Percentiles rank a stretch among this genome's conserved stretches.
These are phyloP conservation scores for Halichoerus grypus DNA, from an alignment of 2,113 vertebrate species.

Conservation along the genomic window DNA sequence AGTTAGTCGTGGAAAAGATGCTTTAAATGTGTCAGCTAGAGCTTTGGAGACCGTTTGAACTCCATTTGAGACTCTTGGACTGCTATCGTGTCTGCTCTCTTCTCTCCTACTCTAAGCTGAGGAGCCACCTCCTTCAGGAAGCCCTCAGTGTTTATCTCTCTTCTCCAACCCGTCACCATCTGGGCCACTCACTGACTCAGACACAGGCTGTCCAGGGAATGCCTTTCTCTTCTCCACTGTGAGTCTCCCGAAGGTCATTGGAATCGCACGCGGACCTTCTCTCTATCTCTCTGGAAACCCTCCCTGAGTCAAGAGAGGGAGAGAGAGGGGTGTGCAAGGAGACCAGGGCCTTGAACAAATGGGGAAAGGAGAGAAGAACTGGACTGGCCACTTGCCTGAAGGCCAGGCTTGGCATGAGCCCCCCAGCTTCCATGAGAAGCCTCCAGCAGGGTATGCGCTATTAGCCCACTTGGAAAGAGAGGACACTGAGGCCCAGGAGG, in stretches of 20 bases:
- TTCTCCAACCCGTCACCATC: accelerated
- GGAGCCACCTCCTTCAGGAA: background rate
- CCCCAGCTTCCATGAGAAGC: accelerated
- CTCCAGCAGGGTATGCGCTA: accelerated
- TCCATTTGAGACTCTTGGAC: accelerated
- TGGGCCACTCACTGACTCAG: background rate
- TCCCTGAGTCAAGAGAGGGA: background rate
- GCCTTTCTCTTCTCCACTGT: background rate
- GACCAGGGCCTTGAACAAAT: accelerated
- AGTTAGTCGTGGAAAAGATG: background rate
- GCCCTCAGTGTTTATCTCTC: background rate
- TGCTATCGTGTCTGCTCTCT: accelerated
- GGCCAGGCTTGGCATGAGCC: accelerated
- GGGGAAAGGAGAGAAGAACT: too few species aligned
- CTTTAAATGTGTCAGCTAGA: background rate
- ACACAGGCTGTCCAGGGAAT: accelerated
- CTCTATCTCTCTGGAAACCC: background rate
- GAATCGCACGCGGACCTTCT: background rate
- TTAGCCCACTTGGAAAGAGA: too few species aligned
- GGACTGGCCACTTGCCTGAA: accelerated
- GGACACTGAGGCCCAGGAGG: background rate
- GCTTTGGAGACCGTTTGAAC: accelerated
- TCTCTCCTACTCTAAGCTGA: background rate
- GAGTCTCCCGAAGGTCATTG: background rate
- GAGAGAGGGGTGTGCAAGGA: background rate